phyloP scores from a whole-genome alignment of 1,140 invertebrate genomes.

The fruit fly (Drosophila melanogaster) region DNA sequence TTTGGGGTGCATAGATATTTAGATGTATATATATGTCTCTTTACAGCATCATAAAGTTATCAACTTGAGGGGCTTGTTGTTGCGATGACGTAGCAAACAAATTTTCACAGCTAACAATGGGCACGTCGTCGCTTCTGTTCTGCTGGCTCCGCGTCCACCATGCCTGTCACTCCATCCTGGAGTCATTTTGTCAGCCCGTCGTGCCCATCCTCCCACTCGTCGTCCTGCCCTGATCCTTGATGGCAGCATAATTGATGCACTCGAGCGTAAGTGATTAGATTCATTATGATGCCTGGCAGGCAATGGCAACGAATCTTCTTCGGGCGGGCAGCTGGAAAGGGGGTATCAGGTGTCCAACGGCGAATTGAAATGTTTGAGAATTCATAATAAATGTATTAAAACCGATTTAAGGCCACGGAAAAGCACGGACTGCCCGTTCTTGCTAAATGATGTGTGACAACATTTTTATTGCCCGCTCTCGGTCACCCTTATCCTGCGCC shows the following conservation, averaged over 20 bases:
- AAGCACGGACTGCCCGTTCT: slow-evolving; percentile 21
- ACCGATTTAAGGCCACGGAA: slow-evolving; percentile 3
- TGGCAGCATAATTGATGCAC: slow-evolving; percentile 84
- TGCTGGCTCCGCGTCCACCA: slow-evolving; percentile 50
- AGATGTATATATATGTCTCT: slow-evolving; percentile 2
- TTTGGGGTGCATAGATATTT: slow-evolving; percentile 24
- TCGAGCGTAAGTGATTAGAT: slow-evolving; percentile 85
- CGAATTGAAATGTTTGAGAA: slow-evolving; percentile 47
- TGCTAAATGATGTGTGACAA: slow-evolving; percentile 79
- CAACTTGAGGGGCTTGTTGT: slow-evolving; percentile 68
- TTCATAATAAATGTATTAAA: slow-evolving; percentile 38
- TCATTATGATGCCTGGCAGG: slow-evolving; percentile 81
- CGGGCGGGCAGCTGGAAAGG: neutral
- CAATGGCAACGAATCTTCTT: slow-evolving; percentile 49
- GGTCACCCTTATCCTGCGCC: neutral
- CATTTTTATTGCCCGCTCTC: slow-evolving; percentile 68
- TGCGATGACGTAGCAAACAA: slow-evolving; percentile 78
- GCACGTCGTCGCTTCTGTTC: slow-evolving; percentile 52
- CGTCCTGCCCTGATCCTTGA: slow-evolving; percentile 62
- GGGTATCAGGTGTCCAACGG: slow-evolving; percentile 61
- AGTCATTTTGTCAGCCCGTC: slow-evolving; percentile 63
- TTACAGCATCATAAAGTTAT: slow-evolving; percentile 71
- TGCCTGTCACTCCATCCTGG: slow-evolving; percentile 54
- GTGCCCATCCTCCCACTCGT: slow-evolving; percentile 23
- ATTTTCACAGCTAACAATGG: slow-evolving; percentile 71